Base-by-base conservation (phyloP, 1,140 invertebrate genomes). In the Anoplophora glabripennis region DNA sequence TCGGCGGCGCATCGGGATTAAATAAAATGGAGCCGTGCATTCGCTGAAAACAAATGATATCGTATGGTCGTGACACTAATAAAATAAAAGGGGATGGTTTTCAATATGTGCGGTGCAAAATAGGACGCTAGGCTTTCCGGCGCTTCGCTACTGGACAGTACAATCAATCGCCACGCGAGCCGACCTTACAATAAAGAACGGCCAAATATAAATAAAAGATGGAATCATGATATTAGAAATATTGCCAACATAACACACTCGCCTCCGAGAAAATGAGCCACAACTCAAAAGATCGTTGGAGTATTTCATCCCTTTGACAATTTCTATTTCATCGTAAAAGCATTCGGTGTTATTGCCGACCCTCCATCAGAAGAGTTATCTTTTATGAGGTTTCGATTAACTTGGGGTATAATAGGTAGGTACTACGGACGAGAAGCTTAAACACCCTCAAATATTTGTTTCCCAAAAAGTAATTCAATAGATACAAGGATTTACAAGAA, bases 51-150 rank as follows among this genome's bases (percentile, higher is more conserved):
- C 47, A 49, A 49, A 49, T 49, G 35, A 49, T 49, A 49, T 12
- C 47, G 28, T 36, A 49, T 36, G 47, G 47, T 37, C 47, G 47
- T 49, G 47, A 49, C 47, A 49, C 47, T 49, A 17, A 49, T 49
- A 34, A 17, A 36, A 49, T 49, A 34, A 34, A 49, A 34, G 18
- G n/a, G 47, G 12, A 49, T 36, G 21, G 21, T 5, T 17, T 49
- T 37, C 47, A 36, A 49, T 49, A 37, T 42, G 5, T 15, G 17
- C 8, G 17, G n/a, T 42, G 12, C 3, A 9, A 17, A 42, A n/a
- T 42, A 17, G 17, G 17, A 15, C 12, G 17, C 14, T 42, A 17
- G 12, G 40, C 17, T 9, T 15, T 15, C 12, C 41, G 41, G 17
- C 9, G 41, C 12, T 28, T 17, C 14, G 41, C 41, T 42, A 15